A percentile compares a stretch with the other conserved stretches of the same genome.
Conservation (phyloP, 2,888 invertebrate genomes). For the Watsonalla binaria region DNA sequence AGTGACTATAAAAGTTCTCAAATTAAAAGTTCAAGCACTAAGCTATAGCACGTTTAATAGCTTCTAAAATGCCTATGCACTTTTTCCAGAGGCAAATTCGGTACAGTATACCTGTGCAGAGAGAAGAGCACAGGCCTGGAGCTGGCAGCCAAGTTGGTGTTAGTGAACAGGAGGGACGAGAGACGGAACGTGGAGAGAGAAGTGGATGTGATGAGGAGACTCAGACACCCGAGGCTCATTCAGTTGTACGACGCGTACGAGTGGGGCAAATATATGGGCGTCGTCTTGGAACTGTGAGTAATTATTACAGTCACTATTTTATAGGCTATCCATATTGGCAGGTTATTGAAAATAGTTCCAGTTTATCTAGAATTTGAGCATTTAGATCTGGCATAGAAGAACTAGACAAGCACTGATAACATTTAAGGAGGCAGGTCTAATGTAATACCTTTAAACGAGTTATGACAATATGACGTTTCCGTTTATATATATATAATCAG, state of each 20-base stretch:
- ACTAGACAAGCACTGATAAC: too few species aligned
- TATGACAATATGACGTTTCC: too few species aligned
- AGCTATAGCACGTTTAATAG: background rate
- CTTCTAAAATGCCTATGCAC: conserved; percentile 3
- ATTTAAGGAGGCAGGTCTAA: too few species aligned
- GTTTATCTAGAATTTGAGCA: too few species aligned
- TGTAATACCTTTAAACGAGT: too few species aligned
- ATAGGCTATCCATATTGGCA: background rate
- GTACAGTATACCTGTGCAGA: conserved; percentile 94
- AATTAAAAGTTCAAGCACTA: too few species aligned
- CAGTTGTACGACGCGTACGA: conserved; percentile 99
- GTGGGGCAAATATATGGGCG: conserved; percentile 95
- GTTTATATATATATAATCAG: too few species aligned
- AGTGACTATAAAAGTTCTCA: too few species aligned
- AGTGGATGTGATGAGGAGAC: conserved; percentile 96
- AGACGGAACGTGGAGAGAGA: conserved; percentile 95
- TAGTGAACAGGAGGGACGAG: conserved; percentile 90
- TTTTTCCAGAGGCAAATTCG: conserved; percentile 93
- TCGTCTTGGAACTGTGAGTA: conserved; percentile 98
- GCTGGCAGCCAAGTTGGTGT: conserved; percentile 96
- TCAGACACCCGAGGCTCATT: conserved; percentile 96
- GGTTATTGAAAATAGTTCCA: background rate
- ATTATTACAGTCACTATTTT: background rate
- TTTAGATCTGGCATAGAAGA: too few species aligned
- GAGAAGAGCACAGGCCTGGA: conserved; percentile 89